Evolutionary conservation across 2,888 invertebrate genomes (phyloP), one percentile per base, ranked within the genome.

Genomic region (Lysandra bellargus): DNA sequence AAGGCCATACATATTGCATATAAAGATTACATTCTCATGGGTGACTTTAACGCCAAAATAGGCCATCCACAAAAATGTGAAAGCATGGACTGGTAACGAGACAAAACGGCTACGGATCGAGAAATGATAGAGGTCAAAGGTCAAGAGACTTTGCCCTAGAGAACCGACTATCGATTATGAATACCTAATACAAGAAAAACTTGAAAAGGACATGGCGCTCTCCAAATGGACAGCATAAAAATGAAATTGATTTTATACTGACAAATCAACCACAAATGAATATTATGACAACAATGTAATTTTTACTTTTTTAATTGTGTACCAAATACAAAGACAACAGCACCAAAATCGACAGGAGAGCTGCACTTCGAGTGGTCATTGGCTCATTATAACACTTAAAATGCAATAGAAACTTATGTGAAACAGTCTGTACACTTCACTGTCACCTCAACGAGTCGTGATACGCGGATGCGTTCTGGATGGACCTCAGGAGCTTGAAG

Each of bases 361-460:
- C 64, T 30, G 64, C 64, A 64, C 64, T 30, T 64, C 0, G 14
- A 57, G 17, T 14, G 53, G 17, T 4, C 12, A 64, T 7, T 12
- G 9, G 30, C 12, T 30, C 9, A 23, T 30, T 12, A 64, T 57
- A 23, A 64, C 64, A 30, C 30, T 12, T 30, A 30, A 64, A 64
- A 30, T 64, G 30, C 33, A 69, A 69, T 14, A 33, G 14, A 14
- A 33, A 37, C 33, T 69, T 64, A 73, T 37, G 37, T 7, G 9
- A 74, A 74, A 49, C 69, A 57, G 78, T 57, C 69, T 53, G 17
- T 9, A 72, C 72, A 72, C 44, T 60, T 30, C 17, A 80, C 78
- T 83, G 88, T 92, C 91, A 92, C 83, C 90, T 93, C 80, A 93
- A 84, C n/a, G 88, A 88, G 79, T 93, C 91, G 79, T 93, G 87